A percentile compares a stretch with the other conserved stretches of the same genome.
phyloP scores from a whole-genome alignment of 2,113 vertebrate genomes.

The Pantherophis guttatus region DNA sequence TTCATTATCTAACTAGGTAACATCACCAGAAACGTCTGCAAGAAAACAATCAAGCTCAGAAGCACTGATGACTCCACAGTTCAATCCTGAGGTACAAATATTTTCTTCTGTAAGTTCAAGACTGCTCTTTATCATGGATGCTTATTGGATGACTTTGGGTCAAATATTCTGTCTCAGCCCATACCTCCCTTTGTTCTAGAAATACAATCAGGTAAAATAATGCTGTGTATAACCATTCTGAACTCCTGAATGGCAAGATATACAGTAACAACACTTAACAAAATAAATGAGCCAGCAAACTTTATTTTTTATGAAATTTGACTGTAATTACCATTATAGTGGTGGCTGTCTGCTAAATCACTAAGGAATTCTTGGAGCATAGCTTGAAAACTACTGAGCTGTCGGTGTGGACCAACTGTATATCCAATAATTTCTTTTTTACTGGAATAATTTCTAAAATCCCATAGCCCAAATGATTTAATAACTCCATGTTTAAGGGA shows the following conservation, averaged over 20 bases:
- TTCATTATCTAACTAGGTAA: neutral
- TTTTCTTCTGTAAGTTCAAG: neutral
- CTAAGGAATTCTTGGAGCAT: neutral
- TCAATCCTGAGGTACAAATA: neutral
- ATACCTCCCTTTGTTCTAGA: neutral
- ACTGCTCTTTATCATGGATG: neutral
- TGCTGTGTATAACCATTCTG: neutral
- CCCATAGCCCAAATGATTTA: neutral
- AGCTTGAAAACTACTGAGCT: constrained; percentile 9
- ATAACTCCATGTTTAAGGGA: neutral
- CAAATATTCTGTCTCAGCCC: neutral
- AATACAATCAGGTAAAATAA: neutral
- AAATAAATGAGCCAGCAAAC: neutral
- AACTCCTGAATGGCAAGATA: neutral
- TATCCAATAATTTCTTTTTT: neutral
- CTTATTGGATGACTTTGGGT: neutral
- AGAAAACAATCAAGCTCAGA: neutral
- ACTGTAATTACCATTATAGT: neutral
- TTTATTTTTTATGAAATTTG: neutral
- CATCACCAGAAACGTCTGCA: neutral
- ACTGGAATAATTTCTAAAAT: neutral
- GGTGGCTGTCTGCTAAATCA: neutral
- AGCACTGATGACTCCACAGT: neutral
- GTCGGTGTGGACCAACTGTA: neutral
- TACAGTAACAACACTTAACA: neutral